Percentiles rank a stretch among this genome's conserved stretches.
Evolutionary conservation across 2,888 invertebrate species (phyloP).

Genomic region (Ormyrus labotus): DNA sequence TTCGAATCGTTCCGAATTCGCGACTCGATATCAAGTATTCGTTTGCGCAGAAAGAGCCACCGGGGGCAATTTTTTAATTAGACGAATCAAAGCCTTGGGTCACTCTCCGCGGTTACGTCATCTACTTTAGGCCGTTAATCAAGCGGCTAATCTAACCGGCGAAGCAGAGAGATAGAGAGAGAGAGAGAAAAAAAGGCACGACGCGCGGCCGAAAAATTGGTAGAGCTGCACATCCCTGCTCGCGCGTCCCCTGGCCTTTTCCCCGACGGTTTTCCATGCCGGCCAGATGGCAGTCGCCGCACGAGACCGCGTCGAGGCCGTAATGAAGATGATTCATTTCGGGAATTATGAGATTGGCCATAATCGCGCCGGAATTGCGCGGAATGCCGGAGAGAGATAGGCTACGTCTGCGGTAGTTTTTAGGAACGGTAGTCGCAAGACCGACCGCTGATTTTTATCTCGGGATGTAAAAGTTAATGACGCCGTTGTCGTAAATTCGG

Average conservation of each 20-base stretch:
- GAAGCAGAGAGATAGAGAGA: background rate
- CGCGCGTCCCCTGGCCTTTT: background rate
- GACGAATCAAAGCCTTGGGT: too few relatives aligned
- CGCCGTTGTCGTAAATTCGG: too few relatives aligned
- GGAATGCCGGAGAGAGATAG: slow-evolving; percentile 15
- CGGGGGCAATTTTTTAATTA: too few relatives aligned
- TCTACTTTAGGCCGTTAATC: too few relatives aligned
- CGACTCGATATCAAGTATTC: too few relatives aligned
- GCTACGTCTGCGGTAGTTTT: too few relatives aligned
- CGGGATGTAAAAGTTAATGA: too few relatives aligned
- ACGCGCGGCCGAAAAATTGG: background rate
- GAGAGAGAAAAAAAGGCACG: background rate
- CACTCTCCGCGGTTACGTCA: too few relatives aligned
- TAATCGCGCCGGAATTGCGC: slow-evolving; percentile 37
- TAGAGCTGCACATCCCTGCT: background rate
- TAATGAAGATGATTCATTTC: slow-evolving; percentile 46
- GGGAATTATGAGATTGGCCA: slow-evolving; percentile 44
- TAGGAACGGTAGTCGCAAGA: too few relatives aligned
- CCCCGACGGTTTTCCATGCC: background rate
- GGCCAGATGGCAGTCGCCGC: background rate
- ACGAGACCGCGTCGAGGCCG: slow-evolving; percentile 1
- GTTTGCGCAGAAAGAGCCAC: too few relatives aligned
- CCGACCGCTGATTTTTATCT: too few relatives aligned
- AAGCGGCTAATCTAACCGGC: background rate
- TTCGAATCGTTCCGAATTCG: too few relatives aligned